Evolutionary conservation across 2,113 vertebrate species (phyloP), one percentile per base, ranked within the genome.

Genomic region (Oryzias celebensis): DNA sequence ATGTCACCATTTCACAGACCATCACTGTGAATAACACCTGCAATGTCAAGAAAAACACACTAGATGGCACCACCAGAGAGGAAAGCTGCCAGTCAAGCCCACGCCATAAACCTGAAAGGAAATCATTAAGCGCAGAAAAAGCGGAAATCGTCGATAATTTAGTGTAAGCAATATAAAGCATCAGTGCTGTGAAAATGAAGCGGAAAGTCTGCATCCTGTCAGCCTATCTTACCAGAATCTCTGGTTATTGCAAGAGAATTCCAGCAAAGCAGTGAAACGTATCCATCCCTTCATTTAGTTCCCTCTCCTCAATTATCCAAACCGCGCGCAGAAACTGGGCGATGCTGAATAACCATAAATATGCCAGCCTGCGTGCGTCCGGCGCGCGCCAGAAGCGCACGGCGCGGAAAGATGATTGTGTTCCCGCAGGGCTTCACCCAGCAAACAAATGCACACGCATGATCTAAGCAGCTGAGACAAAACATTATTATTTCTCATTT

Each of bases 1-100:
- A 7, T 4, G 10, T 44, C 15, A 14, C 5, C 6, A 7, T 53
- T 46, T 44, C 12, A 49, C 10, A 36, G 56, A 14, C 3, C 14
- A 4, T 50, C 18, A 0, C 12, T 54, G 17, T 8, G n/a, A 3
- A 22, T n/a, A 69, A 20, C 5, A 46, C 1, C 16, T 61, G 84
- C 61, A 78, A 69, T n/a, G 57, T n/a, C 14, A 17, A 3, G 0
- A n/a, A 0, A 17, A 2, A 4, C 10, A 47, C 89, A 74, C 75
- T 54, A 88, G 89, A 84, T 81, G 83, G 75, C 78, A 71, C 74
- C 62, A 56, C 52, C 23, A 17, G 67, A 80, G 61, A 82, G 10
- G 23, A 71, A 62, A 58, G 31, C 70, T 14, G 17, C 17, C 17
- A 31, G 15, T 55, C 17, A 12, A 23, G 18, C 1, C 2, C 4